Conservation (phyloP, 2,113 vertebrate species). For the Taurulus bubalis region DNA sequence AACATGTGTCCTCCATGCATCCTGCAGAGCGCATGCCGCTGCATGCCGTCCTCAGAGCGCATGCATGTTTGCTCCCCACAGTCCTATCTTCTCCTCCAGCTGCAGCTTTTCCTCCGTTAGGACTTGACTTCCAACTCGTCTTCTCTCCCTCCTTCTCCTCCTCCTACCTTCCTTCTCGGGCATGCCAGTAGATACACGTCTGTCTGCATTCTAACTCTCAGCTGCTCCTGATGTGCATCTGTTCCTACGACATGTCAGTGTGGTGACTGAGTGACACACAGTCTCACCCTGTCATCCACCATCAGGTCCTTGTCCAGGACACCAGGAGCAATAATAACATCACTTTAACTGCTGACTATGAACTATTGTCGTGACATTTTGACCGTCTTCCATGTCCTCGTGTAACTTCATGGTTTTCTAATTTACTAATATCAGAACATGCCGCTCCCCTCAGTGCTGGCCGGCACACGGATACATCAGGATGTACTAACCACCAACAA, state of each 20-base stretch:
- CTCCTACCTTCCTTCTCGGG: slow-evolving; percentile 21
- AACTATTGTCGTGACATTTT: slow-evolving; percentile 10
- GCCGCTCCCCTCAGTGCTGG: slow-evolving; percentile 34
- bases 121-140: slow-evolving; percentile 19
- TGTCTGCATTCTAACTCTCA: slow-evolving; percentile 58
- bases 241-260: slow-evolving; percentile 18
- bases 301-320: slow-evolving; percentile 31
- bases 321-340: slow-evolving; percentile 27
- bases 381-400: slow-evolving; percentile 38
- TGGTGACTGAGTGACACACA: slow-evolving; percentile 19
- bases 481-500: neutral
- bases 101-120: slow-evolving; percentile 10
- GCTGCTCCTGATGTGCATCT: slow-evolving; percentile 29
- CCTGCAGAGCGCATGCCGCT: slow-evolving; percentile 29
- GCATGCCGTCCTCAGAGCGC: slow-evolving; percentile 30
- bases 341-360: slow-evolving; percentile 5
- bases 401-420: slow-evolving; percentile 28
- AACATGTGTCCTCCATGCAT: neutral
- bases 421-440: slow-evolving; percentile 23
- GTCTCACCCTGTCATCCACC: slow-evolving; percentile 32
- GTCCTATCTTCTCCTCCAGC: slow-evolving; percentile 7
- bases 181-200: slow-evolving; percentile 54
- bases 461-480: slow-evolving; percentile 20
- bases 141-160: neutral
- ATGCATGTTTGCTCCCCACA: slow-evolving; percentile 4